phyloP scores from a whole-genome alignment of 1,140 invertebrate genomes.

The Ylistrum balloti region DNA sequence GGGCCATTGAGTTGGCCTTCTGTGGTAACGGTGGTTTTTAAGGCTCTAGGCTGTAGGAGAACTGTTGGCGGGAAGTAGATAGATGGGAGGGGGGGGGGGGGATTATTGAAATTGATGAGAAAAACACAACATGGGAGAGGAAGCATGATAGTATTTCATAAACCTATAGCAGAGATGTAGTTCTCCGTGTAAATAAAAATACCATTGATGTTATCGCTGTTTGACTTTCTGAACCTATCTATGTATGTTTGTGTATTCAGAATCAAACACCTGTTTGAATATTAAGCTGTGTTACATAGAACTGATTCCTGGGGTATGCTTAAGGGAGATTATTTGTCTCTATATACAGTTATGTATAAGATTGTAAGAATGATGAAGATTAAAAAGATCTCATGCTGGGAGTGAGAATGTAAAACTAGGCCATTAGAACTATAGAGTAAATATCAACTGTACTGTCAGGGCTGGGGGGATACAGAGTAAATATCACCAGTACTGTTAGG shows the following conservation, averaged over 20 bases:
- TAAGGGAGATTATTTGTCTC: not conserved
- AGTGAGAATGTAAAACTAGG: too few species aligned
- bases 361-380: not conserved
- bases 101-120: constrained; percentile 14
- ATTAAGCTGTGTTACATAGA: not conserved
- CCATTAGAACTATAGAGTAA: too few species aligned
- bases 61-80: not conserved
- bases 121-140: not conserved
- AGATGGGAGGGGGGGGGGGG: not conserved
- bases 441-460: too few species aligned
- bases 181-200: too few species aligned
- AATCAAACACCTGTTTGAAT: not conserved
- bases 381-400: not conserved
- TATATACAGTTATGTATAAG: not conserved
- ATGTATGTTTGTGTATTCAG: not conserved
- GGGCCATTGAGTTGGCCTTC: not conserved
- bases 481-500: too few species aligned
- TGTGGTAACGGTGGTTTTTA: not conserved
- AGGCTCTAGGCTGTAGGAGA: not conserved
- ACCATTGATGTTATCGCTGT: too few species aligned
- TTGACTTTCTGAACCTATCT: not conserved
- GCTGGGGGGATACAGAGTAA: too few species aligned
- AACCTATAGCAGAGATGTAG: not conserved
- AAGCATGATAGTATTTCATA: not conserved
- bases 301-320: not conserved